These are phyloP conservation scores for Cheilosia impressa DNA, from an alignment of 2,888 invertebrate genomes.

Conservation along the genomic window DNA sequence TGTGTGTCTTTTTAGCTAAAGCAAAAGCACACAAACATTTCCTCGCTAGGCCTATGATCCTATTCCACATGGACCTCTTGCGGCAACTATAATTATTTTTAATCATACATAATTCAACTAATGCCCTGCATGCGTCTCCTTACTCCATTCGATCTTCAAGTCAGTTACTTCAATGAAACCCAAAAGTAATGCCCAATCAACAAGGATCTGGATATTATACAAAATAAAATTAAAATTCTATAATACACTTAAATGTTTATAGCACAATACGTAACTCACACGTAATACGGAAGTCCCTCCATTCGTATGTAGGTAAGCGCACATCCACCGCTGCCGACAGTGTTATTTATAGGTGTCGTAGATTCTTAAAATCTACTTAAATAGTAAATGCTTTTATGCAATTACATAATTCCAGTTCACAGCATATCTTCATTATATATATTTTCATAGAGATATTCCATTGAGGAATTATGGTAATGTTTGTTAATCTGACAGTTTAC, in stretches of 20 bases:
- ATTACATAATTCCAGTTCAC: constrained; percentile 37
- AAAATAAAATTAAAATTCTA: background rate
- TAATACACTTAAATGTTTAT: background rate
- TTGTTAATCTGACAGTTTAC: constrained; percentile 41
- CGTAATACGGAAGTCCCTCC: constrained; percentile 20
- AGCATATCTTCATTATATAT: constrained; percentile 21
- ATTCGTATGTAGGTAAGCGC: too few relatives aligned
- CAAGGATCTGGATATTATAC: background rate
- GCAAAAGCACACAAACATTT: too few relatives aligned
- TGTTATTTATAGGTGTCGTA: constrained; percentile 11
- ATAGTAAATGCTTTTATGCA: constrained; percentile 32
- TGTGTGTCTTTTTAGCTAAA: too few relatives aligned
- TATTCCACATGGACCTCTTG: too few relatives aligned
- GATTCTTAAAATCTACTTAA: constrained; percentile 32
- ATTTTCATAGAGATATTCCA: constrained; percentile 33
- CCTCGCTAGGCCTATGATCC: too few relatives aligned
- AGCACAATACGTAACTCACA: constrained; percentile 3
- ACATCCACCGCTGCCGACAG: background rate
- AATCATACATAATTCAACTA: too few relatives aligned
- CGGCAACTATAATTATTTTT: too few relatives aligned
- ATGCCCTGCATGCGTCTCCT: too few relatives aligned
- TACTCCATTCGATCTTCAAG: background rate
- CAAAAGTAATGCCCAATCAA: background rate
- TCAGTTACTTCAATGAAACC: background rate
- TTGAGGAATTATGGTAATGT: constrained; percentile 62